Base-by-base conservation (phyloP, 2,888 invertebrate genomes). In the Eilema caniola region DNA sequence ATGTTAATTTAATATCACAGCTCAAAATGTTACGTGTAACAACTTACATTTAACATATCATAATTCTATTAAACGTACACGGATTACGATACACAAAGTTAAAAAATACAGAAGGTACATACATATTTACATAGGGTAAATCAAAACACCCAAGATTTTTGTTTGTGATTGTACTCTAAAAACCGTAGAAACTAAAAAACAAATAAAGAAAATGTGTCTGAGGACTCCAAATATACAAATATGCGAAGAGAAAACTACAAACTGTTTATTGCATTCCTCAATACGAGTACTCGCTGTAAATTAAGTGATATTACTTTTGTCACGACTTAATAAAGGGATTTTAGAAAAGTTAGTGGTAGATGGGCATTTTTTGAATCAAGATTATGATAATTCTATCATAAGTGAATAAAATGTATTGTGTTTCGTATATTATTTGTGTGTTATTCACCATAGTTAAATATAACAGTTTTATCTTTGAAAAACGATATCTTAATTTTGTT, bases 1-100 rank as follows among this genome's bases (percentile, higher is more conserved):
- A 89, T 83, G 86, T 92, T 93, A 92, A 89, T 83, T 87, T 93
- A 94, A 90, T 94, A 94, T 94, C 95, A 94, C 95, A 94, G 94
- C 88, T 91, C 88, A 83, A 89, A 92, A 89, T 85, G 85, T 90
- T 89, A 88, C 81, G 73, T 78, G 81, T 85, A 84, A 83, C 76
- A 78, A 81, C 78, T 81, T 82, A 84, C 79, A 72, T 73, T 79
- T 75, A 71, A 72, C 77, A 71, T 78, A 83, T 78, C 72, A 80
- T 81, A 69, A 60, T 66, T 71, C 74, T 72, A 74, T 77, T 67
- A 79, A 71, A 85, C 82, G 81, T 83, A 86, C 84, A 84, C 76
- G 83, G 72, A 71, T 79, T 81, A 80, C 70, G 72, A 75, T 81
- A 80, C 71, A 72, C 62, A 67, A 75, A 70, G 70, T 75, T 71